phyloP scores from a whole-genome alignment of 2,888 invertebrate genomes.

The Drosophila prostipennis region DNA sequence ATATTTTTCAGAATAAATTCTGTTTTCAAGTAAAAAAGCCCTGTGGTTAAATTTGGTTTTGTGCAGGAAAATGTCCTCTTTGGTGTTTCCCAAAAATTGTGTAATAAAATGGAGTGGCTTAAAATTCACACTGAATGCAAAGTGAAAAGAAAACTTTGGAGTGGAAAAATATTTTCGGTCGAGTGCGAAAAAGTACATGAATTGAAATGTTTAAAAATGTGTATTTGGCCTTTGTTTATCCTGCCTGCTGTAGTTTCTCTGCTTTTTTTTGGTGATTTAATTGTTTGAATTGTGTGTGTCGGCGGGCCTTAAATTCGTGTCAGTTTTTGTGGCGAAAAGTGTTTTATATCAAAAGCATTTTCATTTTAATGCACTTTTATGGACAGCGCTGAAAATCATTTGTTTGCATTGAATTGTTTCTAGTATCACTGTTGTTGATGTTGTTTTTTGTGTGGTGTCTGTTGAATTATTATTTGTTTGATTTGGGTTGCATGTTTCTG shows the following conservation, averaged over 20 bases:
- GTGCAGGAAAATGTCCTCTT: background rate
- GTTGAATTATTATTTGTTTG: constrained; percentile 45
- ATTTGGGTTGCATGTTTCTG: constrained; percentile 45
- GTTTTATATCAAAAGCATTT: constrained; percentile 35
- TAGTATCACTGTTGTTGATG: constrained; percentile 38
- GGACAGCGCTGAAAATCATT: constrained; percentile 23
- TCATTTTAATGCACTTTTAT: constrained; percentile 41
- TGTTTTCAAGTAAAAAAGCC: constrained; percentile 3
- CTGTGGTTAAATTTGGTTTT: constrained; percentile 1
- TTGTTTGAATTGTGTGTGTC: constrained; percentile 29
- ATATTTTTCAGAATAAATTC: background rate
- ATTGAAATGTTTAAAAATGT: constrained; percentile 22
- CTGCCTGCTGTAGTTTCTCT: background rate
- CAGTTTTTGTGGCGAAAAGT: constrained; percentile 39
- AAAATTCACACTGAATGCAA: constrained; percentile 21
- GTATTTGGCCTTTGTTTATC: constrained; percentile 16
- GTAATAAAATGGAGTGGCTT: constrained; percentile 5
- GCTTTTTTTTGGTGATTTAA: constrained; percentile 4
- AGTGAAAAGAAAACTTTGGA: constrained; percentile 7
- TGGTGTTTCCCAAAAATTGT: background rate
- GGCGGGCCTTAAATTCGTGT: constrained; percentile 33
- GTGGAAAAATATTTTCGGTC: background rate
- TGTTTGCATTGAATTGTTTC: constrained; percentile 28
- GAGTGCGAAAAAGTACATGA: constrained; percentile 15
- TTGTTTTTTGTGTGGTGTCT: constrained; percentile 28